phyloP scores from a whole-genome alignment of 37 sponge, comb jelly and placozoan genomes.

The Oscarella lobularis region DNA sequence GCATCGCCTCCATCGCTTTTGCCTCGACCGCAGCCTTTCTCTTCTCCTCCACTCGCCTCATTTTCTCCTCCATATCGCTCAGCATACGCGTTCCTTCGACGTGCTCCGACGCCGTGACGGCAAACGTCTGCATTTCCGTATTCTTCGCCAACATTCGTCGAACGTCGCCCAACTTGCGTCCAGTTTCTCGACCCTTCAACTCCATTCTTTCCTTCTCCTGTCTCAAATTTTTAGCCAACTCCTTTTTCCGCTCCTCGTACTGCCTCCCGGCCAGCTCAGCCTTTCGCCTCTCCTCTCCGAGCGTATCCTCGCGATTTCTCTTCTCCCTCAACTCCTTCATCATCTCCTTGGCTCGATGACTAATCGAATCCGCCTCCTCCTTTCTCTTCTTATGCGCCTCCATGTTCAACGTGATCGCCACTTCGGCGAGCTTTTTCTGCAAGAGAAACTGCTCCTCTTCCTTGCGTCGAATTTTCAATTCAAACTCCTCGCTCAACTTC shows the following conservation, averaged over 20 bases:
- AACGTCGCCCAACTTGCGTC: neutral
- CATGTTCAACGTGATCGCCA: slow-evolving; percentile 71
- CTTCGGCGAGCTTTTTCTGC: slow-evolving; percentile 42
- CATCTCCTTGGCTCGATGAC: neutral
- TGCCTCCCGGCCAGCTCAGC: neutral
- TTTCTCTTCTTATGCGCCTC: slow-evolving; percentile 49
- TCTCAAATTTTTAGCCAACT: neutral
- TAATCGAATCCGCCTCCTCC: slow-evolving; percentile 1
- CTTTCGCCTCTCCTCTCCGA: neutral
- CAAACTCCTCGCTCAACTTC: slow-evolving; percentile 39
- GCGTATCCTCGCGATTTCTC: neutral
- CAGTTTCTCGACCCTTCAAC: neutral
- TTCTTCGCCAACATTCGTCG: neutral
- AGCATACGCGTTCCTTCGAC: slow-evolving; percentile 10
- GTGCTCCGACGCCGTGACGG: neutral
- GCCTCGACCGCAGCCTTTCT: neutral
- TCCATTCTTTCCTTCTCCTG: neutral
- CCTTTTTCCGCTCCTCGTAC: neutral
- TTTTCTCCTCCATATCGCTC: neutral
- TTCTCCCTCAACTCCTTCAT: neutral
- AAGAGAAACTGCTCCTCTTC: slow-evolving; percentile 53
- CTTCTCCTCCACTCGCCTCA: neutral
- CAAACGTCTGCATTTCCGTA: slow-evolving; percentile 4
- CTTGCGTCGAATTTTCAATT: slow-evolving; percentile 27
- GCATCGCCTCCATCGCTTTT: neutral